Conservation (phyloP, 2,888 invertebrate genomes). For the Orthonychiurus folsomi region DNA sequence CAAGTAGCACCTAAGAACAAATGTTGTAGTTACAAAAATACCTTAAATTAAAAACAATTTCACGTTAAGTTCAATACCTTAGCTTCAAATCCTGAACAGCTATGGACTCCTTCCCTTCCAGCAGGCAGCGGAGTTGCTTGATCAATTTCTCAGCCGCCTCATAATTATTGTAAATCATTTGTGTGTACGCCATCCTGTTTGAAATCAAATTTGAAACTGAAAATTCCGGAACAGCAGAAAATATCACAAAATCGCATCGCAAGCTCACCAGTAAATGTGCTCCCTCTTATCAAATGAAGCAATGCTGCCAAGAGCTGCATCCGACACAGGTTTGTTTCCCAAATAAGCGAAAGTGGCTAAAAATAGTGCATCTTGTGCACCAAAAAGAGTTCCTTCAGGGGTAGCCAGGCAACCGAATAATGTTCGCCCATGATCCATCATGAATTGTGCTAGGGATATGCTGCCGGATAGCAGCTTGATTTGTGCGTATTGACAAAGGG, state of each 20-base stretch:
- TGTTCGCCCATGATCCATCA: constrained; percentile 32
- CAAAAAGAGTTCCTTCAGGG: constrained; percentile 29
- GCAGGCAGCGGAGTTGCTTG: background rate
- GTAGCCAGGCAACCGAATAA: constrained; percentile 26
- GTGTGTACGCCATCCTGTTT: constrained; percentile 21
- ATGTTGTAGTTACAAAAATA: background rate
- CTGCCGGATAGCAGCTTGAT: constrained; percentile 24
- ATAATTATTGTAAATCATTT: constrained; percentile 30
- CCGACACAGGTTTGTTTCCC: constrained; percentile 23
- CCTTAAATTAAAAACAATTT: background rate
- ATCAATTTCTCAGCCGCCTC: constrained; percentile 22
- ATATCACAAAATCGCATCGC: background rate
- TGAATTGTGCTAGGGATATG: constrained; percentile 15
- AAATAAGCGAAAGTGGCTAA: constrained; percentile 22
- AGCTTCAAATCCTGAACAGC: constrained; percentile 1
- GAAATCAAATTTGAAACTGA: background rate
- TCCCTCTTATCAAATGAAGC: constrained; percentile 18
- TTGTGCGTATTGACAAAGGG: constrained; percentile 25
- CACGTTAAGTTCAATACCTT: no score
- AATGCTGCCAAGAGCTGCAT: constrained; percentile 23
- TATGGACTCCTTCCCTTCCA: background rate
- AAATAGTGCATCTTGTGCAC: constrained; percentile 22
- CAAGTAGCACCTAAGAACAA: constrained; percentile 30
- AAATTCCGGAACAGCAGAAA: constrained; percentile 7
- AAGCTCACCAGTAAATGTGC: constrained; percentile 2